A percentile compares a stretch with the other conserved stretches of the same genome.
Conservation (phyloP, 2,113 vertebrate species). For the Plestiodon gilberti region DNA sequence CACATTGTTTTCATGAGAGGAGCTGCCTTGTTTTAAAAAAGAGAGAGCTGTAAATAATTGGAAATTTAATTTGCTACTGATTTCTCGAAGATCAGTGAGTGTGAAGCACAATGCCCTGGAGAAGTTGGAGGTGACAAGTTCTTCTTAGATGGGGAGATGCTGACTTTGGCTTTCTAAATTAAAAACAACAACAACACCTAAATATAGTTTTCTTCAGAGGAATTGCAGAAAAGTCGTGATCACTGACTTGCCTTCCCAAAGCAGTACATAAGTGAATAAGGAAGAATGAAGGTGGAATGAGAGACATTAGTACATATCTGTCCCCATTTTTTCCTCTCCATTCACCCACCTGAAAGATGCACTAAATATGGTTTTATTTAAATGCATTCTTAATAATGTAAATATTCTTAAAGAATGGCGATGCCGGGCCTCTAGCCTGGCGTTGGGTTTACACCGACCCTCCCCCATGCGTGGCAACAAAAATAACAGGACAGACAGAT, state of each 20-base stretch:
- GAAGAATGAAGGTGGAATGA: rapidly evolving
- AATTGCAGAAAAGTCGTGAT: neutral
- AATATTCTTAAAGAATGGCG: too few species aligned
- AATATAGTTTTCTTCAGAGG: neutral
- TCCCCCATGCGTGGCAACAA: too few species aligned
- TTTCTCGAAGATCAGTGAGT: slow-evolving; percentile 10
- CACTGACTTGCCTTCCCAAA: slow-evolving; percentile 11
- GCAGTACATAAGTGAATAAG: neutral
- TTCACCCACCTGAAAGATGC: neutral
- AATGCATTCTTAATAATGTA: too few species aligned
- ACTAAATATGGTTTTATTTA: neutral
- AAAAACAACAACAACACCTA: neutral
- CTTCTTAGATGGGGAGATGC: neutral
- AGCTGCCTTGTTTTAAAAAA: slow-evolving; percentile 39
- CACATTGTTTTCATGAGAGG: slow-evolving; percentile 26
- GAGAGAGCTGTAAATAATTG: slow-evolving; percentile 41
- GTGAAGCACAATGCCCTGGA: neutral
- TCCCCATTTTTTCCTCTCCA: neutral
- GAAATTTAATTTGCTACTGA: slow-evolving; percentile 26
- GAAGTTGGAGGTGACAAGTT: neutral
- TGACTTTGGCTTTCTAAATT: neutral
- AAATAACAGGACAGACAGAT: neutral
- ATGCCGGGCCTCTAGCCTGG: too few species aligned
- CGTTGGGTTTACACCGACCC: too few species aligned
- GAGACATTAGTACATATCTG: neutral